Percentiles rank a stretch among this genome's conserved stretches.
Evolutionary conservation across 1,140 invertebrate genomes (phyloP).

Genomic region (Drosophila grimshawi): DNA sequence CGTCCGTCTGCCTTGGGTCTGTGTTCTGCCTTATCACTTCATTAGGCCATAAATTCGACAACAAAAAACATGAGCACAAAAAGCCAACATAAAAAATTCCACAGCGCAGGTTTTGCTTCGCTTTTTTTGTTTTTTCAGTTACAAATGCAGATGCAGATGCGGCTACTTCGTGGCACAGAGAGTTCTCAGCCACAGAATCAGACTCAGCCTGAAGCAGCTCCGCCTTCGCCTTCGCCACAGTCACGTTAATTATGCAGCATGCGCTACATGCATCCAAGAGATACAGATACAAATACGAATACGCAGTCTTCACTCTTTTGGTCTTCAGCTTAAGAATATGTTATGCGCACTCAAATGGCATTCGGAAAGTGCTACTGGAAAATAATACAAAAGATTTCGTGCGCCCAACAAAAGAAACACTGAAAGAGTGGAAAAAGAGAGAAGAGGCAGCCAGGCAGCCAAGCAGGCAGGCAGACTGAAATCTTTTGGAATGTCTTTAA

Average conservation of each 20-base stretch:
- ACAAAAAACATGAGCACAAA: slow-evolving; percentile 71
- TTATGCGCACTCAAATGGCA: slow-evolving; percentile 81
- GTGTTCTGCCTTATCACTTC: slow-evolving; percentile 75
- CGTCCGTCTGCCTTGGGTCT: slow-evolving; percentile 6
- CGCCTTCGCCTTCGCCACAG: slow-evolving; percentile 16
- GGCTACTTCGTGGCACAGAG: slow-evolving; percentile 27
- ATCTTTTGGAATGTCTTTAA: slow-evolving; percentile 47
- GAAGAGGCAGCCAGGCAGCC: not conserved
- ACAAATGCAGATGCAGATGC: slow-evolving; percentile 56
- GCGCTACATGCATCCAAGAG: slow-evolving; percentile 57
- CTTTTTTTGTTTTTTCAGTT: slow-evolving; percentile 43
- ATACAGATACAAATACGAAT: slow-evolving; percentile 53
- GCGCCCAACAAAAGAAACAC: slow-evolving; percentile 62
- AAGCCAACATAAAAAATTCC: slow-evolving; percentile 66
- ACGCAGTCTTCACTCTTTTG: slow-evolving; percentile 26
- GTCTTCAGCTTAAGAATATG: slow-evolving; percentile 70
- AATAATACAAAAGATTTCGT: slow-evolving; percentile 78
- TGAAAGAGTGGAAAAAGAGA: not conserved
- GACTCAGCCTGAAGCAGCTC: slow-evolving; percentile 18
- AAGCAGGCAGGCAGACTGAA: slow-evolving; percentile 5
- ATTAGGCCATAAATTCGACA: slow-evolving; percentile 83
- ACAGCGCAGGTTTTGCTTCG: slow-evolving; percentile 31
- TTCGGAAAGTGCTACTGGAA: slow-evolving; percentile 81
- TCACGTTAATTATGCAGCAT: slow-evolving; percentile 78
- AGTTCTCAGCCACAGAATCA: not conserved